These are phyloP conservation scores for Pseudorectes ferrugineus DNA, from an alignment of 2,113 vertebrate genomes.

Conservation along the genomic window DNA sequence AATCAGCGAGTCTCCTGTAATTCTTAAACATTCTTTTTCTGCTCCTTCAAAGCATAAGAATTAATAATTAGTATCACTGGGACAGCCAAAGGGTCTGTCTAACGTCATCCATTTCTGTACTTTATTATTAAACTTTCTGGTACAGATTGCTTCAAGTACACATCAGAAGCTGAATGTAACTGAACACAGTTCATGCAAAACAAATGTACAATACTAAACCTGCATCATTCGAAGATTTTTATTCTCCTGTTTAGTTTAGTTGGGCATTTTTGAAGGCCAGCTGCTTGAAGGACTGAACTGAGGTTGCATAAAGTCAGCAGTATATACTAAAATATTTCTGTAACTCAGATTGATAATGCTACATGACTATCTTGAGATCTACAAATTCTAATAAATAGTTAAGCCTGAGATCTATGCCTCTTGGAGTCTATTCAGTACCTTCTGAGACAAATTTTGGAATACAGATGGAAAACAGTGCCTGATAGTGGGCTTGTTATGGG, in stretches of 20 bases:
- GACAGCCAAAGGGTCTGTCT: neutral
- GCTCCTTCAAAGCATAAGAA: neutral
- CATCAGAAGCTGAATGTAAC: neutral
- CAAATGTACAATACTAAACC: constrained; percentile 11
- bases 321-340: neutral
- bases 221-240: neutral
- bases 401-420: neutral
- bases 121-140: neutral
- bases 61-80: neutral
- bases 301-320: neutral
- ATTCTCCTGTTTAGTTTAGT: neutral
- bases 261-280: neutral
- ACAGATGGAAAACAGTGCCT: neutral
- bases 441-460: neutral
- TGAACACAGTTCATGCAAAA: constrained; percentile 25
- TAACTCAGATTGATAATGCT: neutral
- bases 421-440: neutral
- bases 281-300: neutral
- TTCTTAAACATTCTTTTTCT: neutral
- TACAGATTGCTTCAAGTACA: constrained; percentile 13
- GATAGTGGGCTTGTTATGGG: neutral
- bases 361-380: neutral
- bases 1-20: constrained; percentile 3
- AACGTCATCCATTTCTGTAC: neutral
- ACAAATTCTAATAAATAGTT: neutral